Percentiles rank a stretch among this genome's conserved stretches.
Conservation (phyloP, 2,888 invertebrate genomes). For the Chironomus riparius region DNA sequence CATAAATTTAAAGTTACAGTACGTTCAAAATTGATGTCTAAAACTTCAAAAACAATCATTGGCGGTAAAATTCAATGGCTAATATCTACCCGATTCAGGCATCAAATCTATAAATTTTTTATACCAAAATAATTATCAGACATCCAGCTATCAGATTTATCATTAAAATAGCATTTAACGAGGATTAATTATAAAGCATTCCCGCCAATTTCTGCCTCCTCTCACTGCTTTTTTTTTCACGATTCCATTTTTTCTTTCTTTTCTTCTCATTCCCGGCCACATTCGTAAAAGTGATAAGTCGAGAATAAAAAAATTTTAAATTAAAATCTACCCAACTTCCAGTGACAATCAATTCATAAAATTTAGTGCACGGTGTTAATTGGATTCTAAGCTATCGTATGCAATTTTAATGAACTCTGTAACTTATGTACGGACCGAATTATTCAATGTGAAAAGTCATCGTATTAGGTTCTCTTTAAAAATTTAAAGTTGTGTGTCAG, state of each 20-base stretch:
- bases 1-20: constrained; percentile 1
- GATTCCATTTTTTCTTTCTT: constrained; percentile 4
- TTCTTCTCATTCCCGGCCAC: constrained; percentile 17
- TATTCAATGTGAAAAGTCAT: background rate
- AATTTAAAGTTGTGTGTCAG: constrained; percentile 6
- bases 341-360: constrained; percentile 13
- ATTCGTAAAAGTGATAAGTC: constrained; percentile 19
- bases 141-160: background rate
- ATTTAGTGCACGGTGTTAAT: background rate
- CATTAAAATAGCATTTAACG: background rate
- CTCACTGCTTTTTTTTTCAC: constrained; percentile 11
- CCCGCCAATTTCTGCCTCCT: constrained; percentile 25
- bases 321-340: background rate
- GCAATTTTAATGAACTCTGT: constrained; percentile 9
- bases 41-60: constrained; percentile 11
- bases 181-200: constrained; percentile 6
- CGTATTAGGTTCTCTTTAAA: background rate
- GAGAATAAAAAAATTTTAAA: background rate
- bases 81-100: background rate
- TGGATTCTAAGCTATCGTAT: background rate
- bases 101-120: background rate
- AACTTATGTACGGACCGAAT: background rate
- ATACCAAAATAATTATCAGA: background rate
- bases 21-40: constrained; percentile 14
- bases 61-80: background rate